These are phyloP conservation scores for Drosophila truncata DNA, from an alignment of 1,140 invertebrate genomes.

Conservation along the genomic window DNA sequence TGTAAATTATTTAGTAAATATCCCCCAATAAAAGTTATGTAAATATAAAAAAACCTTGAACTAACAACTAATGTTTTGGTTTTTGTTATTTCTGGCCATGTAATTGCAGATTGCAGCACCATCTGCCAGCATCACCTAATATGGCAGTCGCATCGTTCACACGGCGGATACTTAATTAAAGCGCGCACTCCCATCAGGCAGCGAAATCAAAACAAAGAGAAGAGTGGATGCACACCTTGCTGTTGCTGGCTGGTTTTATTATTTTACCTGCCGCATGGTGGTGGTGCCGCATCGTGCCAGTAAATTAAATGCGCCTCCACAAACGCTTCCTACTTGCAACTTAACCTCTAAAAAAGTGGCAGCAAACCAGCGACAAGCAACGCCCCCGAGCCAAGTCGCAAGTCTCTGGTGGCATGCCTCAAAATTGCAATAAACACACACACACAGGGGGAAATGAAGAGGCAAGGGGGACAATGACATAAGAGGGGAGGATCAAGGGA, in stretches of 20 bases:
- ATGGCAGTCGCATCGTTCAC: slow-evolving; percentile 48
- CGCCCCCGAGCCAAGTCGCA: slow-evolving; percentile 65
- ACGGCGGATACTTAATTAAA: slow-evolving; percentile 78
- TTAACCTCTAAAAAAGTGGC: slow-evolving; percentile 75
- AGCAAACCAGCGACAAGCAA: slow-evolving; percentile 47
- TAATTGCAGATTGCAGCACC: slow-evolving; percentile 39
- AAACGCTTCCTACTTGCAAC: slow-evolving; percentile 76
- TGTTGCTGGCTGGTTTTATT: slow-evolving; percentile 16
- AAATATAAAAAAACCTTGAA: not conserved
- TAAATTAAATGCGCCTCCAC: slow-evolving; percentile 73
- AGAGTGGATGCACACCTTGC: slow-evolving; percentile 31
- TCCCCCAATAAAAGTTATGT: not conserved
- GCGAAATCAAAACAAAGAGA: slow-evolving; percentile 40
- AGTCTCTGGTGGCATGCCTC: slow-evolving; percentile 58
- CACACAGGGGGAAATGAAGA: not conserved
- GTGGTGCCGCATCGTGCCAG: slow-evolving; percentile 68
- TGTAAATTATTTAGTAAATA: not conserved
- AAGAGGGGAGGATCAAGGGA: not conserved
- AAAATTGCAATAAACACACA: slow-evolving; percentile 63
- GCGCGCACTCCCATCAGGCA: slow-evolving; percentile 53
- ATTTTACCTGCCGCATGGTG: slow-evolving; percentile 28
- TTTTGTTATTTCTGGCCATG: slow-evolving; percentile 18
- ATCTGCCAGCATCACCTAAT: slow-evolving; percentile 24
- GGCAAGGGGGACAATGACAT: slow-evolving; percentile 12
- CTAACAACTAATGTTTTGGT: not conserved